Base-by-base conservation (phyloP, 2,888 invertebrate genomes). In the Platerodrilus igneus region DNA sequence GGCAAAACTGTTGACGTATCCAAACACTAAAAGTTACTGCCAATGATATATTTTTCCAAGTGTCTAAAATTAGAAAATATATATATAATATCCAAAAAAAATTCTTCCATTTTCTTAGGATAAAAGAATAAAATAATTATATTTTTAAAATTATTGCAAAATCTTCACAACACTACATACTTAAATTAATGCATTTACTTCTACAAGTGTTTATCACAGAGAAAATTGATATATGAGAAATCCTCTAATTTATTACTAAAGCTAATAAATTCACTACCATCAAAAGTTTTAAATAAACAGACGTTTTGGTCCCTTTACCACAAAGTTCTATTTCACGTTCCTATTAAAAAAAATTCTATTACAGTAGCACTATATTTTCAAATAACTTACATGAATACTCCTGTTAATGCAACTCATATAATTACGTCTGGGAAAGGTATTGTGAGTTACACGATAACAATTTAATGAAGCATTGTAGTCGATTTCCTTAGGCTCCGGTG, bases 321-420 rank as follows among this genome's bases (percentile, higher is more conserved):
- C 53, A 53, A 13, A 52, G 27, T 32, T 50, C 41, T 11, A 53
- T 53, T 36, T 53, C 53, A 25, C 45, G 41, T 28, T 53, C 53
- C 52, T 53, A 26, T 11, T 49, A 18, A 2, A 18, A 3, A 18
- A 6, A 1, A 29, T 11, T 16, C 5, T 16, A n/a, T 16, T 29
- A 17, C 25, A 9, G 8, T 5, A 7, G 18, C 18, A 21, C 13
- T 36, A n/a, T n/a, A n/a, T n/a, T n/a, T n/a, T n/a, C n/a, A n/a
- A n/a, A n/a, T n/a, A n/a, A 68, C 77, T 78, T 67, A 87, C 88
- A 61, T 84, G 83, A 13, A 77, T 75, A 66, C 86, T 86, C 53
- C 77, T 77, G 47, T 81, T 81, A 47, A 88, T 86, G 62, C 88
- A 88, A 34, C 83, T 84, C 46, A 73, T 73, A 9, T 87, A 86